Base-by-base conservation (phyloP, 1,140 invertebrate species). In the Tetragnatha versicolor region DNA sequence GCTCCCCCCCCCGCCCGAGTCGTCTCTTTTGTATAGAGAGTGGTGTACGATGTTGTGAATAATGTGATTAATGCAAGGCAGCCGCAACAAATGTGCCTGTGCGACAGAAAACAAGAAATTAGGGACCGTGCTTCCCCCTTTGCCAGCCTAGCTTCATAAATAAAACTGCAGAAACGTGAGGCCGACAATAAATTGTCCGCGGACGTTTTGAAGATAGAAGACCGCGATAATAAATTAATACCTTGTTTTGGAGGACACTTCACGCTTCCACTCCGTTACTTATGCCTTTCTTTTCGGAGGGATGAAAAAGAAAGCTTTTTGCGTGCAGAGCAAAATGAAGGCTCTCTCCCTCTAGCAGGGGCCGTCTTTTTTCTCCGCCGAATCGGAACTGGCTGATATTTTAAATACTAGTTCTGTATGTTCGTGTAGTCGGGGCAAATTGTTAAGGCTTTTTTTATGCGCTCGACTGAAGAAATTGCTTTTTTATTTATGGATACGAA, bases 71-170 rank as follows among this genome's bases (percentile, higher is more conserved):
- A 77, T 77, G 73, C 73, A 77, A 77, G 53, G 53, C 47, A 33
- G 63, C 76, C 63, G 76, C 76, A 79, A 79, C 76, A 79, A 79
- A 79, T 79, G 76, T 53, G 58, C 45, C 58, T 49, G 20, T 27
- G 76, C 75, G 75, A 66, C 75, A 77, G 61, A 77, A 53, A 77
- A 79, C 76, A 79, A 77, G 76, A 79, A 79, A 77, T 77, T 77
- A 77, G 73, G 73, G 42, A 65, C 42, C 60, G 25, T 61, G n/a
- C 17, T 29, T 35, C 39, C 42, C 12, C 31, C 70, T 22, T 33
- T 29, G 27, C 20, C 58, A 63, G 17, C 37, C 37, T 39, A 5
- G 61, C 60, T 77, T 63, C 72, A 75, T 77, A 77, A 77, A 77
- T 77, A 77, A 77, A 77, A 77, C 73, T 47, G 35, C 73, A 77